These are phyloP conservation scores for Zaprionus gabonicus DNA, from an alignment of 1,140 invertebrate genomes.

Conservation along the genomic window DNA sequence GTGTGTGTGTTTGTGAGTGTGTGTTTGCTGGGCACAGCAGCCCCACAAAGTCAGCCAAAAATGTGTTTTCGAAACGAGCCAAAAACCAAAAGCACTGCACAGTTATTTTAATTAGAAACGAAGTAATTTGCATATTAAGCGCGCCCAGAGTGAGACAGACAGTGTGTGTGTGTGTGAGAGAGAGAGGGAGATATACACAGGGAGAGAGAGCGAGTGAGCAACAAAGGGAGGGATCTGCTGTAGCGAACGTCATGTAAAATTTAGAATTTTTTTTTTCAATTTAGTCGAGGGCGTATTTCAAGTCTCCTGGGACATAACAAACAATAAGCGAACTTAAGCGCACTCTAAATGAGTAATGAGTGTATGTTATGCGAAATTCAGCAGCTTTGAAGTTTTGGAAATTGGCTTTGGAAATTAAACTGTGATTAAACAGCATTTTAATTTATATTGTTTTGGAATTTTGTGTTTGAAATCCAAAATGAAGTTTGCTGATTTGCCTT, in stretches of 20 bases:
- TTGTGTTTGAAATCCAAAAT: not conserved
- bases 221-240: not conserved
- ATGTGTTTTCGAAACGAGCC: constrained; percentile 65
- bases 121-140: constrained; percentile 79
- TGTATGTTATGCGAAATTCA: constrained; percentile 1
- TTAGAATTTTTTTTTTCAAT: constrained; percentile 48
- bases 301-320: constrained; percentile 16
- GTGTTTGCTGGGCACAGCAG: constrained; percentile 2
- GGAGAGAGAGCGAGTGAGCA: not conserved
- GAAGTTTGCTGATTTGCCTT: not conserved
- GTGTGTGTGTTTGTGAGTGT: not conserved
- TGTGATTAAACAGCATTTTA: not conserved
- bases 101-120: constrained; percentile 81
- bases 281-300: constrained; percentile 33
- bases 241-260: constrained; percentile 26
- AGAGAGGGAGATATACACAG: constrained; percentile 1
- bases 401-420: not conserved
- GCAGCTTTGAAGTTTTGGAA: constrained; percentile 16
- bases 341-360: constrained; percentile 47
- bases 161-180: not conserved
- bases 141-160: constrained; percentile 11
- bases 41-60: constrained; percentile 60
- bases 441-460: not conserved
- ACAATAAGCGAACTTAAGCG: constrained; percentile 39
- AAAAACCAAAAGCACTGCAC: constrained; percentile 68